Conservation (phyloP, 2,113 vertebrate species). For the Oreochromis tanganicae region DNA sequence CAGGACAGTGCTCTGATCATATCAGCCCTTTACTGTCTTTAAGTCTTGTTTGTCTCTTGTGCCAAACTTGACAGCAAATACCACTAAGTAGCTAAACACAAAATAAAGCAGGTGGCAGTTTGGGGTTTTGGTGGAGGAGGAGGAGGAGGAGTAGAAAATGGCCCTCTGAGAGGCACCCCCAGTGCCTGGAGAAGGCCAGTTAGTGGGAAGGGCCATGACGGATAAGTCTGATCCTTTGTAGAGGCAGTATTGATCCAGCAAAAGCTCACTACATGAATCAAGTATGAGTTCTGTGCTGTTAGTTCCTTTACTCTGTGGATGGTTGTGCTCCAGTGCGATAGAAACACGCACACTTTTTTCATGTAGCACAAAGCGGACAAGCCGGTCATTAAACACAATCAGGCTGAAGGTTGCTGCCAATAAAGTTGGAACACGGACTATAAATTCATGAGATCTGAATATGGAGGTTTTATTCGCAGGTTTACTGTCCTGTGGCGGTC, state of each 20-base stretch:
- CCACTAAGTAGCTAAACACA: not conserved
- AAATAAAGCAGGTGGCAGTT: not conserved
- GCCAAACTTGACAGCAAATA: not conserved
- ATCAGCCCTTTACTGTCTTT: not conserved
- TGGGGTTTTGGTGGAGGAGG: not conserved
- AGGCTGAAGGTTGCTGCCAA: not conserved
- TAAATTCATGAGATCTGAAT: not conserved
- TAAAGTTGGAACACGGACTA: not conserved
- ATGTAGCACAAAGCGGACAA: not conserved
- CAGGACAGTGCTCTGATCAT: slow-evolving; percentile 1
- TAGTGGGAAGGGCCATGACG: slow-evolving; percentile 47
- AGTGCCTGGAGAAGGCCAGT: slow-evolving; percentile 17
- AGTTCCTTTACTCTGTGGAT: slow-evolving; percentile 13
- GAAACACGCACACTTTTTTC: not conserved
- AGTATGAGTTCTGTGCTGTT: slow-evolving; percentile 41
- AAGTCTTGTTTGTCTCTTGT: not conserved
- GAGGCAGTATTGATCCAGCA: slow-evolving; percentile 63
- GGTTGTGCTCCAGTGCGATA: slow-evolving; percentile 6
- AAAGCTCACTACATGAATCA: slow-evolving; percentile 66
- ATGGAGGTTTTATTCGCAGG: not conserved
- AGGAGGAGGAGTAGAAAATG: not conserved
- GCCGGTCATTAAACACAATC: slow-evolving; percentile 25
- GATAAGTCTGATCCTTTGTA: slow-evolving; percentile 65
- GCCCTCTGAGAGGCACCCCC: not conserved
- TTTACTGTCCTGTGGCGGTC: not conserved